These are phyloP conservation scores for Noctuana brunneofusca DNA, from an alignment of 2,888 invertebrate species.

Conservation along the genomic window DNA sequence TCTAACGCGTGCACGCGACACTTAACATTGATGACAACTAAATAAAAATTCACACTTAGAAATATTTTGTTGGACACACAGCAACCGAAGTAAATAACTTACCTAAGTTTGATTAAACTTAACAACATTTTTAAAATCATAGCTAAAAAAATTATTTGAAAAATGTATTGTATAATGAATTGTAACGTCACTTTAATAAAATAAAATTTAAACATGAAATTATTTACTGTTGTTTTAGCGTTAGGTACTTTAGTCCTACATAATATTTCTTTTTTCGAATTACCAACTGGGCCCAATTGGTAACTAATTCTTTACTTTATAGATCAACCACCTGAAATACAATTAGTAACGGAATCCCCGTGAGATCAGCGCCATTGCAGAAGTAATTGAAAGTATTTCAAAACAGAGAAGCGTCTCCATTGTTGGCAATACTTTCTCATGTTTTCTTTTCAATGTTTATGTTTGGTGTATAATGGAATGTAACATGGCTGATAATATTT, in stretches of 20 bases:
- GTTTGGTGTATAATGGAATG: neutral
- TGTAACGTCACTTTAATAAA: no score
- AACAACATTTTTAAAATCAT: slow-evolving; percentile 9
- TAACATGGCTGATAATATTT: no score
- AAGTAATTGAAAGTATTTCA: neutral
- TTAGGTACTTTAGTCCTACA: no score
- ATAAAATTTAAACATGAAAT: no score
- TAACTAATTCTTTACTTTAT: neutral
- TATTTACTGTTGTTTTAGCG: no score
- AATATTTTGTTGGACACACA: neutral
- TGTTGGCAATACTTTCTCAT: slow-evolving; percentile 4
- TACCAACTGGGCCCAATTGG: no score
- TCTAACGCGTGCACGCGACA: slow-evolving; percentile 15
- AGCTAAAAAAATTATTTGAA: no score
- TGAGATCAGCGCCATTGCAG: neutral
- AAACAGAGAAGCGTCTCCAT: neutral
- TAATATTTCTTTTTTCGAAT: no score
- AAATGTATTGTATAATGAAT: no score
- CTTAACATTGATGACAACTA: slow-evolving; percentile 21
- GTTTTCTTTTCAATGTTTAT: slow-evolving; percentile 1
- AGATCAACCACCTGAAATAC: neutral
- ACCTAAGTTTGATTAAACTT: slow-evolving; percentile 1
- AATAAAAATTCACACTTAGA: slow-evolving; percentile 23
- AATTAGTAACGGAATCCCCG: neutral
- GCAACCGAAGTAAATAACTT: slow-evolving; percentile 9